A percentile compares a stretch with the other conserved stretches of the same genome.
Conservation (phyloP, 1,140 invertebrate species). For the Micrasema longulum region DNA sequence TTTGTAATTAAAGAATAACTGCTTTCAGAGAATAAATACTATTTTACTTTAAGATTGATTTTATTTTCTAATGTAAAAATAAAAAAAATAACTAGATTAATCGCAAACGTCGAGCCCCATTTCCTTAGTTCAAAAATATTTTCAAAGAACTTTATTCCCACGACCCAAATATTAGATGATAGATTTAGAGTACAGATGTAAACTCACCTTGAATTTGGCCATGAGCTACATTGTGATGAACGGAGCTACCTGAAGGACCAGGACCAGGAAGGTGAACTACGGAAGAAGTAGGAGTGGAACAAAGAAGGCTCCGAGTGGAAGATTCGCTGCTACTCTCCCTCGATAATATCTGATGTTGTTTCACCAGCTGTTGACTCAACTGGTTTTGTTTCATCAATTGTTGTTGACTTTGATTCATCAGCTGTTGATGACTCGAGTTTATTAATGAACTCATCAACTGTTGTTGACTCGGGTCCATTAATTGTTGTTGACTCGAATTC, state of each 20-base stretch:
- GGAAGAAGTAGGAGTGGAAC: constrained; percentile 41
- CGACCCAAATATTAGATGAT: too few species aligned
- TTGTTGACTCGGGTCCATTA: constrained; percentile 56
- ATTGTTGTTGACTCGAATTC: constrained; percentile 61
- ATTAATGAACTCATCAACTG: constrained; percentile 40
- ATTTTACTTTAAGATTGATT: too few species aligned
- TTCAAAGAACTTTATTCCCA: too few species aligned
- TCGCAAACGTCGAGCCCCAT: background rate
- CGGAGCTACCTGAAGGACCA: constrained; percentile 18
- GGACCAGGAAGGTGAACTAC: constrained; percentile 40
- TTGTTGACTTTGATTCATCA: constrained; percentile 63
- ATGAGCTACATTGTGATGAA: constrained; percentile 44
- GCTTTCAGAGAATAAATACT: too few species aligned
- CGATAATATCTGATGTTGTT: constrained; percentile 45
- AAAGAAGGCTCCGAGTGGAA: constrained; percentile 21
- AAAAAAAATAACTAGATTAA: too few species aligned
- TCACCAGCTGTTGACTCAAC: constrained; percentile 55
- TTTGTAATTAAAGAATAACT: too few species aligned
- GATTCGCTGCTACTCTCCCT: constrained; percentile 51
- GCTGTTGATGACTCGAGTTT: constrained; percentile 56
- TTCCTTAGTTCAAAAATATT: background rate
- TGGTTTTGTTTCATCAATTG: constrained; percentile 58
- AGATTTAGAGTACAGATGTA: too few species aligned
- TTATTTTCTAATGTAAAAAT: too few species aligned
- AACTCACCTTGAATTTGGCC: constrained; percentile 49